phyloP scores from a whole-genome alignment of 2,113 vertebrate genomes.

The Callopanchax toddi region DNA sequence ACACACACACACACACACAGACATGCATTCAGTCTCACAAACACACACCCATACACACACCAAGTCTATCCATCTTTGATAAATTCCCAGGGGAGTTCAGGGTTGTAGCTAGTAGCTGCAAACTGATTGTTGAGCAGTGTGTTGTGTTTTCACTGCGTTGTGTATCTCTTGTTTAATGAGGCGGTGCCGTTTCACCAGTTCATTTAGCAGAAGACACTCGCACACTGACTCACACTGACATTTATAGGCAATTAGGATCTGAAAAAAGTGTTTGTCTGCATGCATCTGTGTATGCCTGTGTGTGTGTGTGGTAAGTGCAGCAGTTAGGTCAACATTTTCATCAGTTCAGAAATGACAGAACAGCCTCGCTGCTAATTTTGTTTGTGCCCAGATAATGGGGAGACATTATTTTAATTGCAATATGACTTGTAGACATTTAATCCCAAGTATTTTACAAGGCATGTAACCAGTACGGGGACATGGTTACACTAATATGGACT shows the following conservation, averaged over 20 bases:
- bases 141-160: constrained; percentile 56
- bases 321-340: constrained; percentile 54
- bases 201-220: constrained; percentile 69
- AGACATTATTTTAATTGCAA: constrained; percentile 57
- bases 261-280: constrained; percentile 49
- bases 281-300: constrained; percentile 27
- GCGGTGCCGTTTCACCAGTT: constrained; percentile 64
- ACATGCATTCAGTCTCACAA: constrained; percentile 37
- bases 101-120: constrained; percentile 43
- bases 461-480: not conserved
- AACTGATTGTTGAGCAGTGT: constrained; percentile 64
- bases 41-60: no score
- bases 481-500: not conserved
- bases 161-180: constrained; percentile 73
- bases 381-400: constrained; percentile 58
- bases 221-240: constrained; percentile 70
- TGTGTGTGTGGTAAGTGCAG: constrained; percentile 28
- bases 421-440: constrained; percentile 41
- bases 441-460: constrained; percentile 18
- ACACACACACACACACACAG: constrained; percentile 47
- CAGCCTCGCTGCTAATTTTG: constrained; percentile 46
- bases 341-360: constrained; percentile 47
- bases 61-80: constrained; percentile 29
- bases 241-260: constrained; percentile 78
- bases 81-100: constrained; percentile 47